A percentile compares a stretch with the other conserved stretches of the same genome.
These are phyloP conservation scores for Smutsia temminckii DNA, from an alignment of 2,797 vertebrate genomes.

Conservation along the genomic window DNA sequence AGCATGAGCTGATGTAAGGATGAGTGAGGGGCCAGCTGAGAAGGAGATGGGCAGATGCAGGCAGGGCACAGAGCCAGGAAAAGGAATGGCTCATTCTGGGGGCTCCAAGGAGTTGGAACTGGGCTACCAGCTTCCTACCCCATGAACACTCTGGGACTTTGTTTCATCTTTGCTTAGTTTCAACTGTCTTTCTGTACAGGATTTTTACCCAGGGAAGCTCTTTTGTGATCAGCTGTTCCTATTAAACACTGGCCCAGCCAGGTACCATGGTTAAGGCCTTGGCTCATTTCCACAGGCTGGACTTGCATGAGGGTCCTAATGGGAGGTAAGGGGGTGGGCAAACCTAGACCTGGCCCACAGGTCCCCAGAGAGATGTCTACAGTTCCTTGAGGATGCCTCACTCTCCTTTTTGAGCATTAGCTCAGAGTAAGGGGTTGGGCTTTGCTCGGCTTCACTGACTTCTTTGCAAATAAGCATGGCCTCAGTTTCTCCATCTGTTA, in stretches of 20 bases:
- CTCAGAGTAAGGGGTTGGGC: neutral
- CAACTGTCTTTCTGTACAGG: neutral
- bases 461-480: neutral
- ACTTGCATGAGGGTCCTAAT: neutral
- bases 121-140: neutral
- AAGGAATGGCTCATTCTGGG: neutral
- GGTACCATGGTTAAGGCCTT: neutral
- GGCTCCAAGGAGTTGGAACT: neutral
- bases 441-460: neutral
- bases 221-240: neutral
- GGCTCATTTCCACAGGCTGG: neutral
- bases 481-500: slow-evolving; percentile 35
- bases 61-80: neutral
- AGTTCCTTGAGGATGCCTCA: neutral
- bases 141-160: neutral
- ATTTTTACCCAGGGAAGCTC: neutral
- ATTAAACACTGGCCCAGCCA: neutral
- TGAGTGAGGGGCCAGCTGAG: neutral
- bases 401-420: neutral
- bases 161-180: neutral
- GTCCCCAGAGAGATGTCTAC: neutral
- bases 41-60: neutral
- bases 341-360: neutral
- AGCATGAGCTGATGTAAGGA: neutral
- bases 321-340: neutral